These are phyloP conservation scores for Ibidorhyncha struthersii DNA, from an alignment of 2,113 vertebrate genomes.

Conservation along the genomic window DNA sequence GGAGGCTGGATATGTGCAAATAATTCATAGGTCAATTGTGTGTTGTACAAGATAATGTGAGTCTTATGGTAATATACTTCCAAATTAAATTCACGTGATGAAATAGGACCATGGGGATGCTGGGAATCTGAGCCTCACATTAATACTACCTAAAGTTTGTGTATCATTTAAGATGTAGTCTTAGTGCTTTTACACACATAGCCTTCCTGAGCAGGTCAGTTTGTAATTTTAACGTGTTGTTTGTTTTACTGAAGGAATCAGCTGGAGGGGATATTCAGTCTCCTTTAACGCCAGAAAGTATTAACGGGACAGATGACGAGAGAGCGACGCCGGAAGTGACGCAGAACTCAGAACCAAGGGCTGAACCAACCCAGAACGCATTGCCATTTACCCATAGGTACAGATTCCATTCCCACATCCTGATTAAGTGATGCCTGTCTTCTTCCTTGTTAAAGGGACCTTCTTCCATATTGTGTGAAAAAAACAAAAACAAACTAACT, in stretches of 20 bases:
- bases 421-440: constrained; percentile 69
- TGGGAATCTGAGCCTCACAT: background rate
- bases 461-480: background rate
- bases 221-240: constrained; percentile 1
- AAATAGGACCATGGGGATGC: background rate
- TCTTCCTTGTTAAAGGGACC: constrained; percentile 41
- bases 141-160: background rate
- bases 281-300: constrained; percentile 88
- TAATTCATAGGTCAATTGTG: background rate
- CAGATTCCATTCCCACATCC: constrained; percentile 74
- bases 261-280: constrained; percentile 89
- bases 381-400: constrained; percentile 92
- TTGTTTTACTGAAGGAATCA: constrained; percentile 84
- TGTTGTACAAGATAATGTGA: background rate
- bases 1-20: background rate
- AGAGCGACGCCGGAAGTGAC: constrained; percentile 78
- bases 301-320: constrained; percentile 92
- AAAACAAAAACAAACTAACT: background rate
- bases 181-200: background rate
- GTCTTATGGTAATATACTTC: background rate
- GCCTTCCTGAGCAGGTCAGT: background rate
- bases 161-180: background rate
- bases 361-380: constrained; percentile 89
- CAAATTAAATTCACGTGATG: background rate
- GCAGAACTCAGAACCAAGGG: constrained; percentile 81